Conservation (phyloP, 2,113 vertebrate genomes). For the Rhagologus leucostigma region DNA sequence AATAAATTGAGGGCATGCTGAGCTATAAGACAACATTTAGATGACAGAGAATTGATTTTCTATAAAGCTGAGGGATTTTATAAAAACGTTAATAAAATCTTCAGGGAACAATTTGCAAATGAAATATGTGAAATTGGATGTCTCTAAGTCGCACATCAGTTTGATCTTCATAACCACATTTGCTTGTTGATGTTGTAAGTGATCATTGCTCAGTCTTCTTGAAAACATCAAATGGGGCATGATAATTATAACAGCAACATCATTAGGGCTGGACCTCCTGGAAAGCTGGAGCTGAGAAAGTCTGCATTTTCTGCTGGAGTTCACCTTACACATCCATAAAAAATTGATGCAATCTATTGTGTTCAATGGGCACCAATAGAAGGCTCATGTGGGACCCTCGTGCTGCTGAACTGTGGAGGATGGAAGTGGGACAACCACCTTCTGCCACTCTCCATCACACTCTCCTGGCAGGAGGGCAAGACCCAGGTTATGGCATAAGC, state of each 20-base stretch:
- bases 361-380: fast-evolving
- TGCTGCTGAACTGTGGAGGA: not conserved
- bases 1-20: conserved; percentile 47
- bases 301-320: not conserved
- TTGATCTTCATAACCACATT: conserved; percentile 50
- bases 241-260: conserved; percentile 6
- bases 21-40: conserved; percentile 50
- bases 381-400: not conserved
- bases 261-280: not conserved
- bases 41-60: conserved; percentile 68
- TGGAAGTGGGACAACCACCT: not conserved
- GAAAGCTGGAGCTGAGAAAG: not conserved
- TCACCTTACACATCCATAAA: not conserved
- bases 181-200: conserved; percentile 28
- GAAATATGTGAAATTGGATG: conserved; percentile 48
- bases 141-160: conserved; percentile 46
- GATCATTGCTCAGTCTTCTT: conserved; percentile 28
- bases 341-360: not conserved
- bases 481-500: too few species aligned
- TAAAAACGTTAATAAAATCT: conserved; percentile 49
- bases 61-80: conserved; percentile 44
- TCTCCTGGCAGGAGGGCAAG: not conserved
- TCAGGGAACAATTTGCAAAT: conserved; percentile 52
- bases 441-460: not conserved
- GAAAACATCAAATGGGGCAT: conserved; percentile 16